Evolutionary conservation across 2,797 vertebrate genomes (phyloP), one percentile per base, ranked within the genome.

Genomic region (Intellagama lesueurii): DNA sequence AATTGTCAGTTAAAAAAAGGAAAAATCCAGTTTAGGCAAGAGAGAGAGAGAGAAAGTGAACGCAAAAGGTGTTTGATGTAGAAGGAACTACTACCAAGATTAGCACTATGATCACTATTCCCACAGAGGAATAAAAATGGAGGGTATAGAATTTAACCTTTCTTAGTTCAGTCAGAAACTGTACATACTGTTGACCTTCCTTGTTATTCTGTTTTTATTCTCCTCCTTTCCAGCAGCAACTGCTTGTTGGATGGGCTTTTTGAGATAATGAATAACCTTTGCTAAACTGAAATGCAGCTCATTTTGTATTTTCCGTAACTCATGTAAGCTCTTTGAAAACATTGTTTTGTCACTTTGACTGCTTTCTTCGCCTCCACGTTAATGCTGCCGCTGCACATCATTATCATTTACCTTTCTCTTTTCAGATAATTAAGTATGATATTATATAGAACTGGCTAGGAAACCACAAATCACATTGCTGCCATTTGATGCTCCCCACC

Each of bases 281-380:
- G 35, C 44, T 44, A 44, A 7, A 52, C 52, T 75, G n/a, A 69
- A 85, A 75, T 40, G 9, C 22, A 22, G 40, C 49, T 35, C 14
- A 52, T 24, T 83, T n/a, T 70, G 28, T 30, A 83, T 83, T 70
- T 49, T 47, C 26, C 49, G 28, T 32, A 14, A 17, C 26, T 16
- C 26, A 8, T 85, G 6, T 52, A 85, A 85, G 6, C 70, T 56
- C 5, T 30, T 60, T 60, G 28, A 76, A 12, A 85, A 85, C 14
- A 11, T 60, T 78, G 8, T 22, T 86, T 64, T 78, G 16, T 47
- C 60, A 78, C 44, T 0, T 12, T 11, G 30, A 28, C 35, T 93
- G 91, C 90, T 94, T 93, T 87, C 93, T 81, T 93, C 91, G 88
- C 92, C 94, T 95, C 94, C 91, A 95, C 94, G 86, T 90, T 93